Percentiles rank a stretch among this genome's conserved stretches.
These are phyloP conservation scores for Pseudoips prasinana DNA, from an alignment of 2,888 invertebrate species.

Conservation along the genomic window DNA sequence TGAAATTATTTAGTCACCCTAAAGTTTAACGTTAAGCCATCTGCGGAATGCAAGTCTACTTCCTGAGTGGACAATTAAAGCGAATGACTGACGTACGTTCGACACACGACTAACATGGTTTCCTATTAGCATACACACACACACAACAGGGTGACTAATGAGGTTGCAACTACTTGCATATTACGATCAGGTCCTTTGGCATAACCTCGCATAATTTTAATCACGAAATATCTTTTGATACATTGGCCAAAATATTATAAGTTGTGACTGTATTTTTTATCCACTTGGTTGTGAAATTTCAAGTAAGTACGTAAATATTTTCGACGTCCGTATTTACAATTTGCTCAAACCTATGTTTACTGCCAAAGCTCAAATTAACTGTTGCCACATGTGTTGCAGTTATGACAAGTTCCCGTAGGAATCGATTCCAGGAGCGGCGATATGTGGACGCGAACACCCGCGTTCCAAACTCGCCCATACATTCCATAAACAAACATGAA, in stretches of 20 bases:
- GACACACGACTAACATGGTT: constrained; percentile 43
- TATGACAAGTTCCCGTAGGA: constrained; percentile 4
- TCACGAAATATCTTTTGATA: constrained; percentile 7
- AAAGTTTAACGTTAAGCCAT: constrained; percentile 52
- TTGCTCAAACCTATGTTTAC: too few relatives aligned
- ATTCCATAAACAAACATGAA: constrained; percentile 16
- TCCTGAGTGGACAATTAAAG: constrained; percentile 72
- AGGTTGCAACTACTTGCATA: constrained; percentile 20
- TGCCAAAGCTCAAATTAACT: neutral
- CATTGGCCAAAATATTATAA: too few relatives aligned
- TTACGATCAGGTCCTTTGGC: constrained; percentile 14
- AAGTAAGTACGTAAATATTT: too few relatives aligned
- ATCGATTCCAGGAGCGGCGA: constrained; percentile 1
- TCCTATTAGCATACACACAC: constrained; percentile 37
- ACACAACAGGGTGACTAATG: constrained; percentile 39
- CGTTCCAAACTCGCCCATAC: constrained; percentile 2
- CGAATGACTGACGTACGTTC: constrained; percentile 46
- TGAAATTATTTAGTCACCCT: constrained; percentile 51
- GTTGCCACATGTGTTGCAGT: constrained; percentile 6
- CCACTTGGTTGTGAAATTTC: too few relatives aligned
- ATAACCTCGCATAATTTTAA: constrained; percentile 14
- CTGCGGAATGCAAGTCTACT: constrained; percentile 67
- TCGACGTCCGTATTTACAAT: constrained; percentile 1
- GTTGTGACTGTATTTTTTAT: too few relatives aligned
- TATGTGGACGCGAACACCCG: constrained; percentile 1